Conservation (phyloP, 2,113 vertebrate species). For the Meles meles region DNA sequence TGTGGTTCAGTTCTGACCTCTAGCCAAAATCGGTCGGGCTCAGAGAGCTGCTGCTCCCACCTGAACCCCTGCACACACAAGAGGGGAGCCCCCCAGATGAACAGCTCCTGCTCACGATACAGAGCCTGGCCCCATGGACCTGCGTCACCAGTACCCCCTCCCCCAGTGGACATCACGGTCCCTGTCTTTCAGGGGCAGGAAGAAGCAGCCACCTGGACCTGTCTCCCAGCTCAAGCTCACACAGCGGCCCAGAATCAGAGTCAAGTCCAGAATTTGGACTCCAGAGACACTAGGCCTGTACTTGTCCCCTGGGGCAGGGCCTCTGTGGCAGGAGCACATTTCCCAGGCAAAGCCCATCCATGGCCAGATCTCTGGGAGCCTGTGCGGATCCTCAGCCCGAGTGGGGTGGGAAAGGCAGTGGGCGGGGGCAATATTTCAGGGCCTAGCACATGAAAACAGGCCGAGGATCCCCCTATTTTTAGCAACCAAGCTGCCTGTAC, state of each 20-base stretch:
- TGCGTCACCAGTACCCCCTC: no score
- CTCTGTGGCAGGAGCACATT: not conserved
- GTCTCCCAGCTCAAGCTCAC: not conserved
- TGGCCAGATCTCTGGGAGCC: not conserved
- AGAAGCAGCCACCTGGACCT: not conserved
- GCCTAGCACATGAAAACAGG: conserved; percentile 49
- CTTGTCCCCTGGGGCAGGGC: not conserved
- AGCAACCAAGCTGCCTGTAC: conserved; percentile 65
- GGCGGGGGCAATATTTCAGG: not conserved
- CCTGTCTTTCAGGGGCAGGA: not conserved
- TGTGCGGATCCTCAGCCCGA: fast-evolving
- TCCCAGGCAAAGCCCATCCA: not conserved
- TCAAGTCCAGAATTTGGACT: not conserved
- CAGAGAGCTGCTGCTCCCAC: no score
- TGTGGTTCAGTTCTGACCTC: not conserved
- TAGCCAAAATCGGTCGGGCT: not conserved
- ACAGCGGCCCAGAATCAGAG: not conserved
- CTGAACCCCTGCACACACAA: not conserved
- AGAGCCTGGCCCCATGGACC: no score
- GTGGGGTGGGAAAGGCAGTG: not conserved
- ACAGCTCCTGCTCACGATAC: not conserved
- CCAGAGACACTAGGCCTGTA: no score
- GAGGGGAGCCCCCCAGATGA: no score
- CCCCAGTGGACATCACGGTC: fast-evolving
- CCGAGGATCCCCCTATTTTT: conserved; percentile 73